Conservation (phyloP, 2,113 vertebrate genomes). For the Tragelaphus strepsiceros region DNA sequence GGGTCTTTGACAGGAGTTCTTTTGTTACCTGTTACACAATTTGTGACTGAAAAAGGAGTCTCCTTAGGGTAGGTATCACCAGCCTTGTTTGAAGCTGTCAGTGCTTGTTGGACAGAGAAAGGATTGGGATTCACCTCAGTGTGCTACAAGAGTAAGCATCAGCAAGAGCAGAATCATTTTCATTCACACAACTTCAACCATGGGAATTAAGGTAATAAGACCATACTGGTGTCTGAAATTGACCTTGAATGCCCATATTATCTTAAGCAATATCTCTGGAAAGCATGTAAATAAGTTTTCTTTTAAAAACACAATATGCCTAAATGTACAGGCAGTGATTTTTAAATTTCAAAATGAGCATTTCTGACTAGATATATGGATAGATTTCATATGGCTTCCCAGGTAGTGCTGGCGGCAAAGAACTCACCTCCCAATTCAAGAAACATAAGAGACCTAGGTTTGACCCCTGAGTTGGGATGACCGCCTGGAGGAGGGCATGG, state of each 20-base stretch:
- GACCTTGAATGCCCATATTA: neutral
- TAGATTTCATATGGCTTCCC: neutral
- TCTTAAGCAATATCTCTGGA: neutral
- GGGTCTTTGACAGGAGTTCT: neutral
- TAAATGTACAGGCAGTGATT: neutral
- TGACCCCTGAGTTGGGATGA: neutral
- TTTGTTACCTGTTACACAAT: neutral
- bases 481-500: neutral
- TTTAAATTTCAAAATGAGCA: neutral
- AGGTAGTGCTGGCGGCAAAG: neutral
- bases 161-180: neutral
- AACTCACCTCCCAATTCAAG: neutral
- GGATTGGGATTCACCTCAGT: neutral
- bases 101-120: neutral
- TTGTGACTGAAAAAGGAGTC: neutral
- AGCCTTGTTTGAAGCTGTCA: neutral
- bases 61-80: neutral
- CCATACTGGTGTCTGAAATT: neutral
- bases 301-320: neutral
- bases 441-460: neutral
- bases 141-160: neutral
- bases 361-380: constrained; percentile 12
- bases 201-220: neutral
- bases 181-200: neutral
- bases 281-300: neutral